A percentile compares a stretch with the other conserved stretches of the same genome.
phyloP scores from a whole-genome alignment of 1,140 invertebrate species.

The Sycobia sp. region DNA sequence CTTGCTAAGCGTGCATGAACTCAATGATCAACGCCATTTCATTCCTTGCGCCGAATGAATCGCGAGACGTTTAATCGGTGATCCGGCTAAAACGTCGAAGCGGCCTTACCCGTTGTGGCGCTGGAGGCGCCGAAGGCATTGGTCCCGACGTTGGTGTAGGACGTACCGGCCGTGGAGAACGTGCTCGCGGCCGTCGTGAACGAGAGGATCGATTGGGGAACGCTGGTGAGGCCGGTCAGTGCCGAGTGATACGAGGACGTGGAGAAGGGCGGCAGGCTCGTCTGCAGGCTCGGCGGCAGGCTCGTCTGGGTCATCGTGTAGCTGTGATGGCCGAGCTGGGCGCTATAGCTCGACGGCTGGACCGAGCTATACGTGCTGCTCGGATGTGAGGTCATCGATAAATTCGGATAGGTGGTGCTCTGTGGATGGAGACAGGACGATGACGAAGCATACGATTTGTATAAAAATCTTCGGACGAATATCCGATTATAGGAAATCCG shows the following conservation, averaged over 20 bases:
- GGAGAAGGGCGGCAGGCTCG: conserved; percentile 49
- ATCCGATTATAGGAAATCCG: too few relatives aligned
- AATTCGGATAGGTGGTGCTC: conserved; percentile 55
- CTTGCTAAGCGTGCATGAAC: too few relatives aligned
- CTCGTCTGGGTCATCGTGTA: conserved; percentile 54
- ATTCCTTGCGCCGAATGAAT: too few relatives aligned
- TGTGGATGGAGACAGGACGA: too few relatives aligned
- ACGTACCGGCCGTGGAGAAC: conserved; percentile 51
- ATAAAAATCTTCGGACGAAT: too few relatives aligned
- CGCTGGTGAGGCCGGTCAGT: conserved; percentile 52
- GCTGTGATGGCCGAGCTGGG: conserved; percentile 52
- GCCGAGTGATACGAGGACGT: conserved; percentile 54
- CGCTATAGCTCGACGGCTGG: conserved; percentile 45
- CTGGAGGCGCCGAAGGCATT: conserved; percentile 56
- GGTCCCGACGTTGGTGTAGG: conserved; percentile 57
- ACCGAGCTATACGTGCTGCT: conserved; percentile 50
- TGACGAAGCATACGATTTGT: too few relatives aligned
- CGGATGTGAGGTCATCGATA: conserved; percentile 54
- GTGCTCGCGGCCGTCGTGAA: conserved; percentile 46
- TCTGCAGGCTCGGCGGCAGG: conserved; percentile 34
- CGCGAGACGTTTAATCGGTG: too few relatives aligned
- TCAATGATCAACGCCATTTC: too few relatives aligned
- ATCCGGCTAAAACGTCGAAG: too few relatives aligned
- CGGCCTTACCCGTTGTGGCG: conserved; percentile 53
- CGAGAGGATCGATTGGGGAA: conserved; percentile 48